Base-by-base conservation (phyloP, 2,797 vertebrate species). In the Gastrophryne carolinensis region DNA sequence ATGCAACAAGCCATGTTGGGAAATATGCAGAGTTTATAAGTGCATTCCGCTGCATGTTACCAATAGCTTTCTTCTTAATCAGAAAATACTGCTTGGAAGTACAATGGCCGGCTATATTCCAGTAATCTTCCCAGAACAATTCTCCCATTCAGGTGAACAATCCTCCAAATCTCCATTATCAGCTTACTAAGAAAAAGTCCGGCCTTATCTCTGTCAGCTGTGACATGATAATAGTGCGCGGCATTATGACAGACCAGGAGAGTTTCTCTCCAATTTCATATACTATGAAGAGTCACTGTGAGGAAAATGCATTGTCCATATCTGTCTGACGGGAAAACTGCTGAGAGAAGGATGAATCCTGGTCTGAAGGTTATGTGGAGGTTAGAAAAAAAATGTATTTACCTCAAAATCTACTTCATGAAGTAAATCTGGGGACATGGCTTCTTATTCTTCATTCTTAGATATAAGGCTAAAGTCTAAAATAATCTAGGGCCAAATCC, bases 291-390 rank as follows among this genome's bases (percentile, higher is more conserved):
- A 53, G 61, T 39, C 44, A 35, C 23, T 15, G 19, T 6, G 35
- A 27, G 23, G 49, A 61, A 75, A 58, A 52, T 15, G 26, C 68
- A 72, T 66, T 78, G 68, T 78, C 26, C 32, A 5, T 8, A 41
- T 37, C 53, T 57, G n/a, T 35, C 41, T 23, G 23, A 23, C 23
- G 7, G 64, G 35, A 49, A 44, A 64, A 58, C 21, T 24, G 60
- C 21, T 19, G 2, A 47, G 32, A 15, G 27, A 69, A 61, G 52
- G 44, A 56, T n/a, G 54, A 49, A 47, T 76, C 47, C 44, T 26
- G 6, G 27, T 34, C 26, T 39, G 3, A 52, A 26, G 57, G 15
- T 57, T 47, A 41, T 57, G 17, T 12, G 23, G n/a, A n/a, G n/a
- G 37, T 23, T 50, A 8, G 12, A 23, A 71, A 35, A 54, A 19